Conservation (phyloP, 2,113 vertebrate species). For the Daubentonia madagascariensis region DNA sequence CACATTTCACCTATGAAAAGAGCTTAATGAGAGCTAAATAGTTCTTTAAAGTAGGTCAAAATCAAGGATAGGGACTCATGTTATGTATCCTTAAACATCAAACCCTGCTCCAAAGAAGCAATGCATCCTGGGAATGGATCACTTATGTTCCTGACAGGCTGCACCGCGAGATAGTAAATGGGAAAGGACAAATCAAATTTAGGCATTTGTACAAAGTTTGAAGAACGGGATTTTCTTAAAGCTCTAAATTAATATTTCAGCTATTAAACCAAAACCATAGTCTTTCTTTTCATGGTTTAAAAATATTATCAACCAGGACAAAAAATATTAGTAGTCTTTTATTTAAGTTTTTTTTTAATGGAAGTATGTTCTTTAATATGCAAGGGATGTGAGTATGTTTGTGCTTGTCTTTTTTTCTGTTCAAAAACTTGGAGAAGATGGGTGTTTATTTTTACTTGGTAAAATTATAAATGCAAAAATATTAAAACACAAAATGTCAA, state of each 20-base stretch:
- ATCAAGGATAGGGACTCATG: constrained; percentile 11
- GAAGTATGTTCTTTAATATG: background rate
- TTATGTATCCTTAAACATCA: background rate
- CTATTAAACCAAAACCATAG: background rate
- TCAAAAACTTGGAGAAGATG: background rate
- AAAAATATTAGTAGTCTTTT: background rate
- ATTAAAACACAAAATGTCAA: background rate
- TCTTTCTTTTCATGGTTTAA: background rate
- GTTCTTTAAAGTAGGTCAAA: constrained; percentile 38
- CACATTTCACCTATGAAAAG: background rate
- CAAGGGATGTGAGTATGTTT: background rate
- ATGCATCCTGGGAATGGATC: background rate
- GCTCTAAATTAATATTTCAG: background rate
- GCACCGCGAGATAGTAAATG: background rate
- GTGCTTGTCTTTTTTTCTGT: background rate
- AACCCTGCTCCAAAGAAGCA: background rate
- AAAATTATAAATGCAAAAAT: background rate
- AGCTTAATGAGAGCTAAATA: constrained; percentile 20
- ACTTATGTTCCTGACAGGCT: background rate
- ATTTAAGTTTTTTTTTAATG: background rate
- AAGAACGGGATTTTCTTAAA: background rate
- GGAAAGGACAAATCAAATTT: background rate
- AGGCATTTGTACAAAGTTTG: background rate
- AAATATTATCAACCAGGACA: background rate
- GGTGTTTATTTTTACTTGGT: background rate